Conservation (phyloP, 2,797 vertebrate species). For the Myioborus miniatus region DNA sequence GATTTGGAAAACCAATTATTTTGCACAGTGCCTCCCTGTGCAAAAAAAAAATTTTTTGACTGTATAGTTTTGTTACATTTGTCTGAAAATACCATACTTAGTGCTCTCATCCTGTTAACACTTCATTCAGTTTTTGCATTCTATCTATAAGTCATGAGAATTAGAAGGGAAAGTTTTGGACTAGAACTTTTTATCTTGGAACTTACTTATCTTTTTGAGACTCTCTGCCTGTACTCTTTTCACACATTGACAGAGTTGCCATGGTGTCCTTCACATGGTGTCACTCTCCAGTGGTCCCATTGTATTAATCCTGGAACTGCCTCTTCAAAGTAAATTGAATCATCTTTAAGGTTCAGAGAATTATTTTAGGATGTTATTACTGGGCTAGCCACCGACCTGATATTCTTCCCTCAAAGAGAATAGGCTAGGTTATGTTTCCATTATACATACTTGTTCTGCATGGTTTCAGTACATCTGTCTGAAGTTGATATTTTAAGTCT, state of each 20-base stretch:
- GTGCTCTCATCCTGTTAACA: not conserved
- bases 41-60: not conserved
- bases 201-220: not conserved
- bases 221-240: not conserved
- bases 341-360: conserved; percentile 40
- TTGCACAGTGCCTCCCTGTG: not conserved
- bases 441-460: not conserved
- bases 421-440: not conserved
- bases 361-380: conserved; percentile 15
- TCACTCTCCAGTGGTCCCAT: not conserved
- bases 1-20: not conserved
- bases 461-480: not conserved
- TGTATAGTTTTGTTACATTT: not conserved
- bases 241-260: not conserved
- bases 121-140: not conserved
- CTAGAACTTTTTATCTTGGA: not conserved
- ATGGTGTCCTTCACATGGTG: not conserved
- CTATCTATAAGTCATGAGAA: not conserved
- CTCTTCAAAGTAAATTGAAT: conserved; percentile 22
- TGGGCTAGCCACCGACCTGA: not conserved
- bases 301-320: conserved; percentile 8
- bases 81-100: not conserved
- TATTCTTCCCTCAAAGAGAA: not conserved
- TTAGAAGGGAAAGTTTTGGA: not conserved
- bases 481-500: not conserved